phyloP scores from a whole-genome alignment of 1,140 invertebrate genomes.

The Pogonognathellus flavescens region DNA sequence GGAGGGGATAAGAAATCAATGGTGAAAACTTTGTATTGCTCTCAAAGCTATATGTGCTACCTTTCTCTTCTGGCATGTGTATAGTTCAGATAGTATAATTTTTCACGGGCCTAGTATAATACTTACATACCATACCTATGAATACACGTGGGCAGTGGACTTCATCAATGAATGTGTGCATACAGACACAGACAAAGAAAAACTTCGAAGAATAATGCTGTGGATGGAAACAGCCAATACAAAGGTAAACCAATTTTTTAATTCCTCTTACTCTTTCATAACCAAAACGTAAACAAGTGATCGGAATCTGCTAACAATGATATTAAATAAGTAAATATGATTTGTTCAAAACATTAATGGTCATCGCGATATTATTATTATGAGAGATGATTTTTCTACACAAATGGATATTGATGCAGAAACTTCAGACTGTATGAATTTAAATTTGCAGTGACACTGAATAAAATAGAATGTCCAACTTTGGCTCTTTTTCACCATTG shows the following conservation, averaged over 20 bases:
- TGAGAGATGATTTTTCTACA: too few relatives aligned
- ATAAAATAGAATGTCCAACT: neutral
- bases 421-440: too few relatives aligned
- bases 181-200: neutral
- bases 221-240: neutral
- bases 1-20: slow-evolving; percentile 51
- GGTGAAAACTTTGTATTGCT: slow-evolving; percentile 41
- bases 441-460: neutral
- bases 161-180: neutral
- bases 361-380: too few relatives aligned
- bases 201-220: neutral
- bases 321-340: too few relatives aligned
- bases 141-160: neutral
- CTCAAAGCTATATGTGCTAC: neutral
- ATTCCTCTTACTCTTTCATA: too few relatives aligned
- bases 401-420: too few relatives aligned
- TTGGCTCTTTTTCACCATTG: neutral
- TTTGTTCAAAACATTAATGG: too few relatives aligned
- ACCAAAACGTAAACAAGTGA: too few relatives aligned
- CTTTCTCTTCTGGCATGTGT: neutral
- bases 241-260: too few relatives aligned
- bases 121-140: neutral
- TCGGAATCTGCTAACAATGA: too few relatives aligned
- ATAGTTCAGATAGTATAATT: neutral
- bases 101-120: neutral